A percentile compares a stretch with the other conserved stretches of the same genome.
Evolutionary conservation across 1,140 invertebrate genomes (phyloP).

Genomic region (Brachionus calyciflorus): DNA sequence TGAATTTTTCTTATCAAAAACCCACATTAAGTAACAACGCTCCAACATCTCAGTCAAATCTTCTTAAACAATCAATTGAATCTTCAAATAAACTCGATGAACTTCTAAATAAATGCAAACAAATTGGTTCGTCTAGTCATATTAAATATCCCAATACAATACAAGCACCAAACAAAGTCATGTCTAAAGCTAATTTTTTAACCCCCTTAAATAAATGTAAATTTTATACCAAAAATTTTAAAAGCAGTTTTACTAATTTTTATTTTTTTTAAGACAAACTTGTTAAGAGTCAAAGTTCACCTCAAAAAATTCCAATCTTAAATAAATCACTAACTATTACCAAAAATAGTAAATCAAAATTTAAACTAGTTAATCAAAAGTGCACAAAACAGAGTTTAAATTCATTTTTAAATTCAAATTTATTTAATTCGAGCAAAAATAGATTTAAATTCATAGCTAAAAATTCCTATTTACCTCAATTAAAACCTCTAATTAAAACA

Average conservation of each 20-base stretch:
- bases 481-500: no score
- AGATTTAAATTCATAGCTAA: background rate
- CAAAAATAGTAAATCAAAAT: background rate
- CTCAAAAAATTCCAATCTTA: no score
- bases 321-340: background rate
- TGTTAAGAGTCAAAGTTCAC: background rate
- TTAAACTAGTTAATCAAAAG: background rate
- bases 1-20: background rate
- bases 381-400: background rate
- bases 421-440: no score
- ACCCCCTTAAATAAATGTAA: background rate
- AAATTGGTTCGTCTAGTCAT: background rate
- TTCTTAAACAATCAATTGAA: conserved; percentile 6
- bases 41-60: background rate
- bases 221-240: background rate
- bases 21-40: background rate
- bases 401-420: background rate
- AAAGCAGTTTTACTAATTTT: no score
- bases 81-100: conserved; percentile 37
- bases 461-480: no score
- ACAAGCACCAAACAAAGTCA: no score
- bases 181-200: background rate
- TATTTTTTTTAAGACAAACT: background rate
- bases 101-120: conserved; percentile 15
- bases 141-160: no score